A percentile compares a stretch with the other conserved stretches of the same genome.
Conservation (phyloP, 2,113 vertebrate genomes). For the Cygnus buccinator region DNA sequence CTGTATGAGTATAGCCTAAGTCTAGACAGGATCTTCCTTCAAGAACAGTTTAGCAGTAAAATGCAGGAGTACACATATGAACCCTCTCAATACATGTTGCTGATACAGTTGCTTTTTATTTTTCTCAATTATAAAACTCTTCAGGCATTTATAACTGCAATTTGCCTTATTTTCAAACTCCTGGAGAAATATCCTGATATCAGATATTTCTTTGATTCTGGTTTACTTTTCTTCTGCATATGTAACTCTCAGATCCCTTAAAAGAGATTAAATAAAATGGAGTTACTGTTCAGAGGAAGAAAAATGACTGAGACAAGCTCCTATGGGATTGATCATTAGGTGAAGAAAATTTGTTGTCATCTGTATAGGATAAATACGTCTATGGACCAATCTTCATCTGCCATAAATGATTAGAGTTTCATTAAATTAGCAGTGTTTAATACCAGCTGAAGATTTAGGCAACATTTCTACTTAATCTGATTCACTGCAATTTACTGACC, state of each 20-base stretch:
- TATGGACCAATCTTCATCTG: background rate
- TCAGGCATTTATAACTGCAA: background rate
- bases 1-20: background rate
- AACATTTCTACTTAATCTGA: background rate
- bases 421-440: background rate
- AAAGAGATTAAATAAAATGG: background rate
- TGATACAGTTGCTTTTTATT: fast-evolving
- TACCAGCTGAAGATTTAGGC: background rate
- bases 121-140: background rate
- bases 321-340: background rate
- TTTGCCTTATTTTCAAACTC: background rate
- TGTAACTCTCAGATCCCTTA: background rate
- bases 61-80: background rate
- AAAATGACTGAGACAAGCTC: background rate
- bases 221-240: background rate
- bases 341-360: background rate
- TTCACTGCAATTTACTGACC: fast-evolving
- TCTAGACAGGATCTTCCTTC: background rate
- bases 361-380: background rate
- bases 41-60: background rate
- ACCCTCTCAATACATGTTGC: background rate
- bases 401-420: background rate
- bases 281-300: background rate
- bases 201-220: background rate
- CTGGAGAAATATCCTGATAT: background rate